phyloP scores from a whole-genome alignment of 2,888 invertebrate species.

The Clistopyga incitator region DNA sequence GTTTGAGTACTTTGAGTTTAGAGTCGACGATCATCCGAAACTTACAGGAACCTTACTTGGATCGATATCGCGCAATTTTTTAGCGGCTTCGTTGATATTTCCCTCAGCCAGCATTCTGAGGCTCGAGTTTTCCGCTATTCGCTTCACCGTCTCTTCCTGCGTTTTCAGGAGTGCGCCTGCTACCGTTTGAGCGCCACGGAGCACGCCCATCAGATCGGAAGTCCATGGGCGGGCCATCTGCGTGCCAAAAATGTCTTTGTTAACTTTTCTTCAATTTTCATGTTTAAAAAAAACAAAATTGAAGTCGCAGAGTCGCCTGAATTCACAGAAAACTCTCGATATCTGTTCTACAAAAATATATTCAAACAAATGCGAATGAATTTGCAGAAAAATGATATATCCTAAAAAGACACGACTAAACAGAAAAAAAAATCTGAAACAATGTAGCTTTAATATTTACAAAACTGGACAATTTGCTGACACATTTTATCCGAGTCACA shows the following conservation, averaged over 20 bases:
- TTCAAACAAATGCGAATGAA: too few species aligned
- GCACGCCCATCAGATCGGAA: slow-evolving; percentile 88
- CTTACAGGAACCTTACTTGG: slow-evolving; percentile 83
- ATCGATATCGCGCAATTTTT: slow-evolving; percentile 77
- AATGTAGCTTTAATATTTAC: too few species aligned
- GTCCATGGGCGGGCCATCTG: slow-evolving; percentile 79
- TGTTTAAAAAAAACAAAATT: too few species aligned
- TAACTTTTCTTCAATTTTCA: not conserved
- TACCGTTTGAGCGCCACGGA: slow-evolving; percentile 90
- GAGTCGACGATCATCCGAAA: slow-evolving; percentile 65
- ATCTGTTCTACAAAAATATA: too few species aligned
- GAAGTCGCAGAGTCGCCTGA: too few species aligned
- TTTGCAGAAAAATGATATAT: too few species aligned
- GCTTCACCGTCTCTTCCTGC: slow-evolving; percentile 87
- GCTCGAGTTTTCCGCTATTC: slow-evolving; percentile 90
- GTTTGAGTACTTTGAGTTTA: not conserved
- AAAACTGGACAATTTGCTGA: too few species aligned
- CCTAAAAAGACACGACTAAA: too few species aligned
- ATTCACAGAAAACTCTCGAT: too few species aligned
- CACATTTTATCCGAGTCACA: too few species aligned
- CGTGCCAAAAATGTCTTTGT: not conserved
- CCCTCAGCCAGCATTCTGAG: slow-evolving; percentile 85
- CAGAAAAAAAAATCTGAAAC: too few species aligned
- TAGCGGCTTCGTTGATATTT: slow-evolving; percentile 72
- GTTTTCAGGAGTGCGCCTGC: slow-evolving; percentile 88